These are phyloP conservation scores for Maniola hyperantus DNA, from an alignment of 2,888 invertebrate species.

Conservation along the genomic window DNA sequence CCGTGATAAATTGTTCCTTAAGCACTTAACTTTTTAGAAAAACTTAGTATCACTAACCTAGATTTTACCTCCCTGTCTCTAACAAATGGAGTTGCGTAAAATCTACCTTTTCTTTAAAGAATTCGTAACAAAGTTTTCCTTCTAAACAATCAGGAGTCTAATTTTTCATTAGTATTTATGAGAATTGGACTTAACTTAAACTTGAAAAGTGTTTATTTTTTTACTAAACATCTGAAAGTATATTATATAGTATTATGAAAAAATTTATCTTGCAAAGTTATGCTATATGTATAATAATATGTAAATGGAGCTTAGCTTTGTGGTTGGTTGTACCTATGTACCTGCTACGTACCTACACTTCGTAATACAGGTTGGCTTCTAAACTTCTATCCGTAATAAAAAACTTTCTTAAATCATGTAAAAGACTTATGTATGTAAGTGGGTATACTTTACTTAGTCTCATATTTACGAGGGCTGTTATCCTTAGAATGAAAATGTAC, in stretches of 20 bases:
- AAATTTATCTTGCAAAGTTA: background rate
- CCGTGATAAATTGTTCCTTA: slow-evolving; percentile 37
- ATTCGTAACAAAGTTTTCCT: slow-evolving; percentile 15
- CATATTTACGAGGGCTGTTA: background rate
- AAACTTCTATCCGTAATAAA: background rate
- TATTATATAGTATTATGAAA: too few relatives aligned
- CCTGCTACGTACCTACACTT: background rate
- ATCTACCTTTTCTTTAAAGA: slow-evolving; percentile 14
- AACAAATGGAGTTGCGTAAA: slow-evolving; percentile 24
- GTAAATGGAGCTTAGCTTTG: background rate
- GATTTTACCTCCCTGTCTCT: slow-evolving; percentile 31
- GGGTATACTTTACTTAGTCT: background rate
- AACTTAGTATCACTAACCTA: slow-evolving; percentile 33
- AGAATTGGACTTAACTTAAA: background rate
- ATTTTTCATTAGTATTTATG: background rate
- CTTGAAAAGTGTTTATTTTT: background rate
- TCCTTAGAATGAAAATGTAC: background rate
- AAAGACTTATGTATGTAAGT: too few relatives aligned
- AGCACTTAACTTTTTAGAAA: slow-evolving; percentile 35
- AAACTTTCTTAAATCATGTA: background rate
- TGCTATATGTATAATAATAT: background rate
- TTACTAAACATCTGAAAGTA: background rate
- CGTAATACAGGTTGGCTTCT: background rate
- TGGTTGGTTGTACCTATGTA: background rate
- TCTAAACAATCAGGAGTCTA: slow-evolving; percentile 16